These are phyloP conservation scores for Epinephelus coioides DNA, from an alignment of 2,797 vertebrate genomes.

Conservation along the genomic window DNA sequence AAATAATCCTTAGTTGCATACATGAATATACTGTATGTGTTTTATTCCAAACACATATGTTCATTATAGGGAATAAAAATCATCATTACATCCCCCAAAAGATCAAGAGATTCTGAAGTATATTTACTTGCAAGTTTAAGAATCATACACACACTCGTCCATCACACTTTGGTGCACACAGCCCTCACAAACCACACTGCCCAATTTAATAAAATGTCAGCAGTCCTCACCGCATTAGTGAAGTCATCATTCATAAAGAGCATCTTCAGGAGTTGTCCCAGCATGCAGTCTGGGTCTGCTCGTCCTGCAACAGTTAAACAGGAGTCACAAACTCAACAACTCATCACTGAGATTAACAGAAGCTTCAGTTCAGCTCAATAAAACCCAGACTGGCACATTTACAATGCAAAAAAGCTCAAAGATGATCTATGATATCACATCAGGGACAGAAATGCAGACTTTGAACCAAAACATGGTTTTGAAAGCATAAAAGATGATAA, in stretches of 20 bases:
- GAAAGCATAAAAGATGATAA: conserved; percentile 51
- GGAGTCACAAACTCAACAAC: conserved; percentile 20
- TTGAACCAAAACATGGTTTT: too few relatives aligned
- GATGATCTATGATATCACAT: background rate
- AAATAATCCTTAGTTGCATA: too few relatives aligned
- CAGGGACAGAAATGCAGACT: background rate
- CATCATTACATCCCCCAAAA: background rate
- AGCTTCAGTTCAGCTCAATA: background rate
- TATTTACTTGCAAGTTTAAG: too few relatives aligned
- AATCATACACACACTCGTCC: too few relatives aligned
- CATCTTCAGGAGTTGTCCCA: conserved; percentile 96
- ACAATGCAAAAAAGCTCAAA: background rate
- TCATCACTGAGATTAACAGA: background rate
- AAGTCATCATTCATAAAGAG: conserved; percentile 97
- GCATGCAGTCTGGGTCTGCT: conserved; percentile 95
- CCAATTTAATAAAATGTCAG: too few relatives aligned
- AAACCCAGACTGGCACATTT: background rate
- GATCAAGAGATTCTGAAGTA: background rate
- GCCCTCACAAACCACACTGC: background rate
- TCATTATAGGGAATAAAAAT: too few relatives aligned
- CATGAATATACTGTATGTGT: too few relatives aligned
- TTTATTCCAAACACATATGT: too few relatives aligned
- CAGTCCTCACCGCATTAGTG: conserved; percentile 91
- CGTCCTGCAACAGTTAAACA: conserved; percentile 83
- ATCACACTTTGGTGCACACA: background rate